Percentiles rank a stretch among this genome's conserved stretches.
Evolutionary conservation across 2,113 vertebrate genomes (phyloP).

Genomic region (Xiphophorus maculatus): DNA sequence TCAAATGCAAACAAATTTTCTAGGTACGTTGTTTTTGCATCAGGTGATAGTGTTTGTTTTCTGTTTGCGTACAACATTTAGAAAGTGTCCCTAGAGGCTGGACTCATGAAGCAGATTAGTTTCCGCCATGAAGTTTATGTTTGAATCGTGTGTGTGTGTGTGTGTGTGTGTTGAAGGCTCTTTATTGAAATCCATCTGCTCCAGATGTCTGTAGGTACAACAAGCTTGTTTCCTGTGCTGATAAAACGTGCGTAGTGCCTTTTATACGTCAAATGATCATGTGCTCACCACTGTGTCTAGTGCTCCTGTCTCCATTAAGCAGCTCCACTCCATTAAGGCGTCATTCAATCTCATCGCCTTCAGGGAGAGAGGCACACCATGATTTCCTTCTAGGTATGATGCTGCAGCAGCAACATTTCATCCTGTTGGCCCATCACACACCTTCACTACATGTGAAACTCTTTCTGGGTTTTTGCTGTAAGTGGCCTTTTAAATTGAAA

Average conservation of each 20-base stretch:
- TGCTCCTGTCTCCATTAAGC: constrained; percentile 57
- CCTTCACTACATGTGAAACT: background rate
- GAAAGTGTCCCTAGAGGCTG: background rate
- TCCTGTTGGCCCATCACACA: constrained; percentile 9
- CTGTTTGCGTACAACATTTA: background rate
- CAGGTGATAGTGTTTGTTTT: background rate
- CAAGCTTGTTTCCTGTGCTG: constrained; percentile 14
- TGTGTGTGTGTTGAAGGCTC: background rate
- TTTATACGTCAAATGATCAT: constrained; percentile 35
- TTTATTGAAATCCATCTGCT: constrained; percentile 33
- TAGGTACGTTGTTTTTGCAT: background rate
- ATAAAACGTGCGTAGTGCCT: constrained; percentile 34
- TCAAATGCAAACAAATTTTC: background rate
- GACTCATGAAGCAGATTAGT: too few relatives aligned
- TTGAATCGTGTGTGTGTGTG: constrained; percentile 46
- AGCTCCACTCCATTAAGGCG: constrained; percentile 61
- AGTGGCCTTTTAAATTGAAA: constrained; percentile 11
- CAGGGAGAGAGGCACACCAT: constrained; percentile 8
- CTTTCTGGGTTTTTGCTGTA: background rate
- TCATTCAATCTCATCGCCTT: constrained; percentile 42
- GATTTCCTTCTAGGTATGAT: constrained; percentile 38
- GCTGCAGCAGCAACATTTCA: constrained; percentile 42
- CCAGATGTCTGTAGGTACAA: background rate
- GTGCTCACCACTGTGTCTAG: constrained; percentile 13
- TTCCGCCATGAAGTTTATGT: constrained; percentile 4